Base-by-base conservation (phyloP, 2,113 vertebrate species). In the Brachyhypopomus occidentalis region DNA sequence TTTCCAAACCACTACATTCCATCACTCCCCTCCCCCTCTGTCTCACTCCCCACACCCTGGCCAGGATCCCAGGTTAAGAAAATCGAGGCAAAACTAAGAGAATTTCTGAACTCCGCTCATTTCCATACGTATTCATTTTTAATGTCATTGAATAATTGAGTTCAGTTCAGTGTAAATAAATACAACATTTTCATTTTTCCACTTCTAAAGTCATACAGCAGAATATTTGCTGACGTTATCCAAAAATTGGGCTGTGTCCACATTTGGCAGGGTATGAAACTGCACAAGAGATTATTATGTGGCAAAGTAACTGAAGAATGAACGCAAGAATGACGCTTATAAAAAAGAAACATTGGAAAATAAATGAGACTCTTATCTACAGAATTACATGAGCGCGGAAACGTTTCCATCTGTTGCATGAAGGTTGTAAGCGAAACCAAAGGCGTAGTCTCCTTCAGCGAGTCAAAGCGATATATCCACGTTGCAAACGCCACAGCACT, bases 1-100 rank as follows among this genome's bases (percentile, higher is more conserved):
- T 93, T 94, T 94, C 94, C 93, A 93, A 94, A 94, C 94, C 93
- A 90, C 94, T 90, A 89, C 93, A 94, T 94, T 94, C 93, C 94
- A 93, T 92, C 90, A 93, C 91, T 89, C 92, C 87, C 89, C 86
- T 87, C 76, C 73, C 76, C 56, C 67, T 41, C 82, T 89, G 83
- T 69, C 82, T 79, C 77, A 79, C 89, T 88, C 84, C 74, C 78
- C 85, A 89, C 90, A 79, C 88, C 82, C 89, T 91, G 89, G 85
- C 84, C 25, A 20, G 64, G 38, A 79, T 86, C 90, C 89, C 87
- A 88, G 86, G 86, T 90, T 89, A 87, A 81, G 78, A 87, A 81
- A 92, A 86, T 81, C 83, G 80, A 85, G 79, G 86, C 81, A 73
- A 88, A 81, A 83, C 41, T 83, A 9, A 81, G 59, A 85, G 78